Base-by-base conservation (phyloP, 2,888 invertebrate species). In the Bruchidius siliquastri region DNA sequence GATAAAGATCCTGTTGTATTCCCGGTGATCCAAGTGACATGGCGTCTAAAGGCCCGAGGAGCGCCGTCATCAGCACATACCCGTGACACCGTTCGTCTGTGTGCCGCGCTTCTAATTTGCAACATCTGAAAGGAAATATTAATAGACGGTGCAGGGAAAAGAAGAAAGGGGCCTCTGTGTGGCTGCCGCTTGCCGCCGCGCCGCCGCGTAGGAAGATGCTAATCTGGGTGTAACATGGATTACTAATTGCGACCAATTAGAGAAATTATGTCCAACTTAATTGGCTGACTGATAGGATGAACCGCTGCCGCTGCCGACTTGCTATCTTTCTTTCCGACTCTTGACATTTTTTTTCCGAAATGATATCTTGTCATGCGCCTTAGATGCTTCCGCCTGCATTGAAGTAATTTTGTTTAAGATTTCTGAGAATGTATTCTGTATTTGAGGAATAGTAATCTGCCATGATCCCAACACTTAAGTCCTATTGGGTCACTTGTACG, bases 121-220 rank as follows among this genome's bases (percentile, higher is more conserved):
- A 76, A 76, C 76, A 76, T 76, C 71, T 75, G 75, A 76, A 75
- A 75, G 76, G 74, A 76, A 76, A 74, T 75, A 75, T 76, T 76
- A 75, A 76, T 76, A 76, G 75, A 76, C 73, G 74, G 49, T 13
- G 49, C 49, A 1, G 49, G 13, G 49, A 49, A 49, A 49, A 49
- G 49, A 49, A 49, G 49, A 49, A 49, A 49, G 49, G 49, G 49
- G 49, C 6, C 49, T 49, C 49, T 49, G 49, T 49, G 49, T 49
- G 6, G 1, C 49, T 49, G 49, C 49, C 49, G 49, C 49, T 8
- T 8, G 26, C 26, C 26, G 49, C 49, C 71, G 71, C 69, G 26
- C 70, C 66, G 68, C 73, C 49, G 72, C 71, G 72, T 72, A 74
- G 74, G 74, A 71, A 76, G 76, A 76, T 76, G 74, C 76, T 76